Base-by-base conservation (phyloP, 1,140 invertebrate genomes). In the Drosophila repleta region DNA sequence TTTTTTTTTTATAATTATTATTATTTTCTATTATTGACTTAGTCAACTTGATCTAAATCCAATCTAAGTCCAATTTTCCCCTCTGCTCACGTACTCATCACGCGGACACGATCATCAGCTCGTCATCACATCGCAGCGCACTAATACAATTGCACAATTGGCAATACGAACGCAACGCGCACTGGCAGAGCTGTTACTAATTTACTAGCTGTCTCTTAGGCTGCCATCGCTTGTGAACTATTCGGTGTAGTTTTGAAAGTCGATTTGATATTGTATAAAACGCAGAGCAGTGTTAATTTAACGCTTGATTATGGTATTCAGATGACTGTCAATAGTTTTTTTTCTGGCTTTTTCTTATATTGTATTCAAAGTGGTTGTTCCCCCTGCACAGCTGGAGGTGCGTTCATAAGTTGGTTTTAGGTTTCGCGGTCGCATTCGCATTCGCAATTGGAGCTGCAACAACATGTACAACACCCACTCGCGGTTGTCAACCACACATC, bases 371-470 rank as follows among this genome's bases (percentile, higher is more conserved):
- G 61, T 46, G 60, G 21, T 48, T 76, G 58, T 62, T 18, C n/a
- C 8, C 62, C 29, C 24, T 0, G 8, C 53, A 18, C 17, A 37
- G 29, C 15, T 61, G 39, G 17, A 35, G 29, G 24, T 77, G 78
- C 78, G 78, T 81, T 66, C 60, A 58, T 76, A 65, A 60, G 62
- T 53, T 51, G 37, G 77, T 82, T 85, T 82, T 51, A 48, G 64
- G 61, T 85, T 82, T 82, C 53, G 83, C 79, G 82, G 82, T 85
- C 68, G 57, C 69, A 77, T 77, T 85, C 77, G 82, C 82, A 85
- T 77, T 85, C 77, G 82, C 82, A 85, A 85, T 62, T 88, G 82
- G 83, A 85, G 82, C 82, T 82, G 78, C 82, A 87, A 39, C 48
- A 51, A 71, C 43, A 41, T 8, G 21, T 66, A 52, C 68, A 74